Evolutionary conservation across 92 coral and sea anemone genomes (phyloP).

Genomic region (Plumapathes pennacea): DNA sequence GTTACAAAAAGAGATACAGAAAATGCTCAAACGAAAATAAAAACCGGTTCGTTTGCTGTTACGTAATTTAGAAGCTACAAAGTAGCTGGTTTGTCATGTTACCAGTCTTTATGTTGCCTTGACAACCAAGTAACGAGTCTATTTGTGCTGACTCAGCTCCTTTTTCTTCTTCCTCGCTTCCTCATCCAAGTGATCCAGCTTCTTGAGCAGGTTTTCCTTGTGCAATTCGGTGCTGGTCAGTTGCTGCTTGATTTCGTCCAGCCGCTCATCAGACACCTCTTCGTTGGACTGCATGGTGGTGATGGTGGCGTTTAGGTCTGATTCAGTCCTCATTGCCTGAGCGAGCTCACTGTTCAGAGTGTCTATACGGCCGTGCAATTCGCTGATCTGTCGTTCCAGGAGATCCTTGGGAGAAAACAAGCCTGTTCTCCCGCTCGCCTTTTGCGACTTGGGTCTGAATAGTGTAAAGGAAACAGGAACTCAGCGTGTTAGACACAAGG

Average conservation of each 20-base stretch:
- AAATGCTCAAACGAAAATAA: too few relatives aligned
- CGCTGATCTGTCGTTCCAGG: constrained; percentile 73
- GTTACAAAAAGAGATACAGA: too few relatives aligned
- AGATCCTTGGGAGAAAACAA: constrained; percentile 83
- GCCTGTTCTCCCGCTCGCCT: constrained; percentile 32
- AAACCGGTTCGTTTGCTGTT: too few relatives aligned
- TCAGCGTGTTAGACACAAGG: background rate
- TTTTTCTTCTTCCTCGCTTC: constrained; percentile 82
- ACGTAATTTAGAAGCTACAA: too few relatives aligned
- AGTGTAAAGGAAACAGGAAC: background rate
- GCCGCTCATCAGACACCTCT: constrained; percentile 57
- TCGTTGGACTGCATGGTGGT: constrained; percentile 52
- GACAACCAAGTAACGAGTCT: too few relatives aligned
- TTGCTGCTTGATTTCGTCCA: constrained; percentile 64
- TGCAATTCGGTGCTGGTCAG: constrained; percentile 77
- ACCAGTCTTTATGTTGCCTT: too few relatives aligned
- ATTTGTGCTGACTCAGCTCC: constrained; percentile 30
- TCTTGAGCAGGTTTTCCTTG: constrained; percentile 69
- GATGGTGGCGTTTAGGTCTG: constrained; percentile 61
- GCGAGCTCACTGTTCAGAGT: constrained; percentile 78
- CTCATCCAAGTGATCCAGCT: constrained; percentile 79
- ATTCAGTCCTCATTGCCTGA: constrained; percentile 80
- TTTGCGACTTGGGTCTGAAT: constrained; percentile 40
- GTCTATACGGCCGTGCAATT: constrained; percentile 79
- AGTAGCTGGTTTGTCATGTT: too few relatives aligned